Conservation (phyloP, 2,888 invertebrate genomes). For the Masnerella sp. region DNA sequence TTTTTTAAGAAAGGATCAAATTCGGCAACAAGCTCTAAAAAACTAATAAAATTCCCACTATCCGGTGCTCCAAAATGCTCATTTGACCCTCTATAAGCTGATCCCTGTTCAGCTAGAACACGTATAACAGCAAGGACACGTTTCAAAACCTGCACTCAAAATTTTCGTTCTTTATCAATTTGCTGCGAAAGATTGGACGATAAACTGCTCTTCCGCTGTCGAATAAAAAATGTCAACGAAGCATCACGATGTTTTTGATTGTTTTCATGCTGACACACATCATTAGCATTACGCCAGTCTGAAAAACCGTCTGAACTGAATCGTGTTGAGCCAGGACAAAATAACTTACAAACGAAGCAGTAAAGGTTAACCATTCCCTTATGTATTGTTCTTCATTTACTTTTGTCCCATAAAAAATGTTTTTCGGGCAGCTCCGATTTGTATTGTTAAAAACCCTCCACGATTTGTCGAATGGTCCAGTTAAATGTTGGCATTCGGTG, state of each 20-base stretch:
- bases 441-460: neutral
- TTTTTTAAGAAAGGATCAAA: too few species aligned
- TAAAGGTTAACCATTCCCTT: slow-evolving; percentile 8
- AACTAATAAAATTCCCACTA: slow-evolving; percentile 14
- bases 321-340: neutral
- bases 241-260: neutral
- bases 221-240: slow-evolving; percentile 1
- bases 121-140: slow-evolving; percentile 31
- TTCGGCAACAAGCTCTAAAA: neutral
- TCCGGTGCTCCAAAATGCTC: slow-evolving; percentile 15
- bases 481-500: slow-evolving; percentile 1
- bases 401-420: slow-evolving; percentile 11
- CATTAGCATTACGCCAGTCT: neutral
- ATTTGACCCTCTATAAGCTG: slow-evolving; percentile 23
- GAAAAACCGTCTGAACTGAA: slow-evolving; percentile 1
- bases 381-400: slow-evolving; percentile 2
- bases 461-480: slow-evolving; percentile 4
- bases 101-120: slow-evolving; percentile 24
- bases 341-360: neutral
- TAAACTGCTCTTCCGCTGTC: neutral
- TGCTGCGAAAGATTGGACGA: neutral
- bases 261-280: slow-evolving; percentile 1
- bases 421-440: neutral
- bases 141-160: slow-evolving; percentile 30
- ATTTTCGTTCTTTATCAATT: slow-evolving; percentile 8